Conservation (phyloP, 2,888 invertebrate species). For the Agriotes lineatus region DNA sequence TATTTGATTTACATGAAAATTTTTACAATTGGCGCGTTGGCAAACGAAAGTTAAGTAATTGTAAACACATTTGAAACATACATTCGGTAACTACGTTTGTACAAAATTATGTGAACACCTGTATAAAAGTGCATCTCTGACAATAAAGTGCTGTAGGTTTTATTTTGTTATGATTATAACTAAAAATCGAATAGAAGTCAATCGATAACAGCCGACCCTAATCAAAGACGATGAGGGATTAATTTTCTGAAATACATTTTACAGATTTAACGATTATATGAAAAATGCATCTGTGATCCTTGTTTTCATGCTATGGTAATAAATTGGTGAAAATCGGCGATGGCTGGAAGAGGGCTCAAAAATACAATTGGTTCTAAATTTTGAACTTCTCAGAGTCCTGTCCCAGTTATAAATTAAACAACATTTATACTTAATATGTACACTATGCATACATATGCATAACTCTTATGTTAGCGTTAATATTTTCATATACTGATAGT, state of each 20-base stretch:
- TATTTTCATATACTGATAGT: neutral
- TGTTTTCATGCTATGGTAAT: too few species aligned
- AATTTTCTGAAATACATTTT: too few species aligned
- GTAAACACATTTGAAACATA: neutral
- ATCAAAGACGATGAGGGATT: too few species aligned
- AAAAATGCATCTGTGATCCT: too few species aligned
- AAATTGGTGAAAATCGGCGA: neutral
- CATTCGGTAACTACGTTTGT: neutral
- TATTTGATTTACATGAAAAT: conserved; percentile 20
- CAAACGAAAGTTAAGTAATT: neutral
- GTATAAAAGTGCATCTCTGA: conserved; percentile 18
- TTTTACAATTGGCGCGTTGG: conserved; percentile 12
- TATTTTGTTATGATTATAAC: neutral
- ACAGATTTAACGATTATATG: too few species aligned
- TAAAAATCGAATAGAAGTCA: neutral
- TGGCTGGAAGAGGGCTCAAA: neutral
- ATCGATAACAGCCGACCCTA: neutral
- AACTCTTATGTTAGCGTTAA: neutral
- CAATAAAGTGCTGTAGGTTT: conserved; percentile 2
- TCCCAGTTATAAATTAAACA: conserved; percentile 2
- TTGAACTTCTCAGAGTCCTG: neutral
- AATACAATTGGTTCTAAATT: neutral
- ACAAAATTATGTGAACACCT: neutral
- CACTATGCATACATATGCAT: conserved; percentile 13
- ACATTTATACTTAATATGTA: conserved; percentile 12